Evolutionary conservation across 2,113 vertebrate genomes (phyloP).

Genomic region (Pollimyrus isidori): DNA sequence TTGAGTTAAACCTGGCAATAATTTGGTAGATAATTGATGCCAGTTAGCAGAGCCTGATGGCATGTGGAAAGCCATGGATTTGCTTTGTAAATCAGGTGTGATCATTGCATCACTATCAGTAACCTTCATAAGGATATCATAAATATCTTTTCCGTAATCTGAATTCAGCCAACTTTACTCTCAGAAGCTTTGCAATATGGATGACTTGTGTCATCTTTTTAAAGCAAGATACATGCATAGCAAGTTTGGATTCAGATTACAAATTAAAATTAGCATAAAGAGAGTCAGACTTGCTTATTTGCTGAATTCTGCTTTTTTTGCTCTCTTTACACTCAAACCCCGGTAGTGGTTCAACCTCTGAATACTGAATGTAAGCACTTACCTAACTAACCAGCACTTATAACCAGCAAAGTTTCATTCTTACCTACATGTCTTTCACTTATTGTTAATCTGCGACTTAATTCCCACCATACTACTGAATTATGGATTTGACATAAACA

Average conservation of each 20-base stretch:
- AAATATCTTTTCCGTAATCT: background rate
- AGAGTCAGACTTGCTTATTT: background rate
- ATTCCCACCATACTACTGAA: background rate
- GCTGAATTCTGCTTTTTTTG: background rate
- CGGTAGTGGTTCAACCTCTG: background rate
- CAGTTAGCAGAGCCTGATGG: background rate
- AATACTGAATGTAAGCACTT: background rate
- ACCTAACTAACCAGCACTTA: background rate
- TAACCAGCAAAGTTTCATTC: background rate
- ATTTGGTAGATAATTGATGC: slow-evolving; percentile 3
- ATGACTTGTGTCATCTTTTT: background rate
- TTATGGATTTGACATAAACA: background rate
- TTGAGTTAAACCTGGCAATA: background rate
- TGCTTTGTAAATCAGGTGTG: background rate
- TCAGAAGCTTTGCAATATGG: background rate
- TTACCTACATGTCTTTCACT: background rate
- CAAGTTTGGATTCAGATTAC: background rate
- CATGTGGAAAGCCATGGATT: background rate
- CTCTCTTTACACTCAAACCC: background rate
- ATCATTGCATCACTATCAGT: background rate
- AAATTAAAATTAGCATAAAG: background rate
- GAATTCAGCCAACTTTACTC: background rate
- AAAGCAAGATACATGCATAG: background rate
- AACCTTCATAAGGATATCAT: background rate
- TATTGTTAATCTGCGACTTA: background rate